These are phyloP conservation scores for Apodemia mormo DNA, from an alignment of 2,888 invertebrate genomes.

Conservation along the genomic window DNA sequence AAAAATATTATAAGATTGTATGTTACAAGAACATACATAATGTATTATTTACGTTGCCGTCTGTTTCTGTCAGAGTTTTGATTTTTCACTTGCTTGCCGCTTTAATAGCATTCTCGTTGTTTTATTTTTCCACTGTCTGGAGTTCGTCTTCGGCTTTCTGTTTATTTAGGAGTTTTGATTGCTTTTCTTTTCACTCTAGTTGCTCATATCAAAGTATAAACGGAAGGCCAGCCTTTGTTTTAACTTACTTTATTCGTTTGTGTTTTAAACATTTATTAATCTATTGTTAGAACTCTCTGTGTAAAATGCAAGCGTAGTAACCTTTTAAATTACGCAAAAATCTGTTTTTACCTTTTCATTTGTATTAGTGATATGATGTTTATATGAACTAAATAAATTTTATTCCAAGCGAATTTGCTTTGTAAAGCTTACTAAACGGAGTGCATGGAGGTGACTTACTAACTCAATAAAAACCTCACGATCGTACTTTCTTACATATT, in stretches of 20 bases:
- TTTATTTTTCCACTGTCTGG: slow-evolving; percentile 78
- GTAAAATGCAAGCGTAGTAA: not conserved
- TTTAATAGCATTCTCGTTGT: slow-evolving; percentile 36
- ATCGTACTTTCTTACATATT: not conserved
- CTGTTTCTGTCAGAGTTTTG: slow-evolving; percentile 8
- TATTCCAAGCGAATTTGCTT: not conserved
- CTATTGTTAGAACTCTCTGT: slow-evolving; percentile 1
- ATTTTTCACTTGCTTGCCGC: slow-evolving; percentile 18
- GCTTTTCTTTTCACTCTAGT: slow-evolving; percentile 46
- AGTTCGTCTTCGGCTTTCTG: slow-evolving; percentile 64
- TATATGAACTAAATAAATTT: not conserved
- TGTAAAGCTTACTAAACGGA: slow-evolving; percentile 1
- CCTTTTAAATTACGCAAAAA: too few relatives aligned
- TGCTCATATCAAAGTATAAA: slow-evolving; percentile 21
- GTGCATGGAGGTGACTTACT: slow-evolving; percentile 5
- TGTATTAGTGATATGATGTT: not conserved
- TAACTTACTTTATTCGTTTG: slow-evolving; percentile 19
- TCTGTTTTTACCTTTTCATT: too few relatives aligned
- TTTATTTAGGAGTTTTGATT: slow-evolving; percentile 72
- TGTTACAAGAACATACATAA: not conserved
- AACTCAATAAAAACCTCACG: not conserved
- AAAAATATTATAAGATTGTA: not conserved
- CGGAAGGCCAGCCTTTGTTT: slow-evolving; percentile 21
- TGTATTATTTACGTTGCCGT: slow-evolving; percentile 1
- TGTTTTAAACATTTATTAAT: slow-evolving; percentile 6